These are phyloP conservation scores for Callyntrura guangdongensis DNA, from an alignment of 2,888 invertebrate genomes.

Conservation along the genomic window DNA sequence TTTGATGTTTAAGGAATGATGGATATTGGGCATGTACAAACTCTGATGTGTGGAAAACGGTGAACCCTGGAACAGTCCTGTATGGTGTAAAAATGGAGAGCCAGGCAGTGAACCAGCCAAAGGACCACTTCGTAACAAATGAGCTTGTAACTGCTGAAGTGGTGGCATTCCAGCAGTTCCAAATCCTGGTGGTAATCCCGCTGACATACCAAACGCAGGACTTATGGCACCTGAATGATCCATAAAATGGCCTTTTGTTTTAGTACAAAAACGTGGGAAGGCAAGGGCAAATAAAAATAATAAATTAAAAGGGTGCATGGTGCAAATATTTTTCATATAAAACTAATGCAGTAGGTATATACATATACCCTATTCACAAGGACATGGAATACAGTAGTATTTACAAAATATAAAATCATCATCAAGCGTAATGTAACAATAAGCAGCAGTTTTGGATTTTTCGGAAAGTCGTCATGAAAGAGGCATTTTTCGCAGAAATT, in stretches of 20 bases:
- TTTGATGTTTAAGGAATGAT: slow-evolving; percentile 83
- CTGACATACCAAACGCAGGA: slow-evolving; percentile 90
- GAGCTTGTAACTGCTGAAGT: slow-evolving; percentile 92
- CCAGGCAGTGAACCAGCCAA: slow-evolving; percentile 87
- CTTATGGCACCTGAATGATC: slow-evolving; percentile 90
- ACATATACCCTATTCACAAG: neutral
- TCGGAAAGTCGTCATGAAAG: neutral
- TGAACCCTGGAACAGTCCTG: slow-evolving; percentile 86
- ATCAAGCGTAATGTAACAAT: neutral
- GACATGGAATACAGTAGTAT: neutral
- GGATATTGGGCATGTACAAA: slow-evolving; percentile 84
- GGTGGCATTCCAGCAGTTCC: slow-evolving; percentile 86
- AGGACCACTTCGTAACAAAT: slow-evolving; percentile 89
- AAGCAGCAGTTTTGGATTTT: neutral
- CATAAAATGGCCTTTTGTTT: slow-evolving; percentile 77
- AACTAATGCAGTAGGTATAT: neutral
- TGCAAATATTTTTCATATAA: slow-evolving; percentile 21
- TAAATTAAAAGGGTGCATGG: slow-evolving; percentile 47
- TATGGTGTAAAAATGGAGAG: slow-evolving; percentile 86
- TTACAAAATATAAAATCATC: neutral
- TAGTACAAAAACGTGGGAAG: slow-evolving; percentile 23
- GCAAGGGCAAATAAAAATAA: slow-evolving; percentile 43
- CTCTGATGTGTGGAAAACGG: slow-evolving; percentile 84
- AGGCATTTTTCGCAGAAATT: neutral
- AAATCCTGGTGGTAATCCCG: slow-evolving; percentile 87